Conservation (phyloP, 2,888 invertebrate genomes). For the Azorinus chamasolen region DNA sequence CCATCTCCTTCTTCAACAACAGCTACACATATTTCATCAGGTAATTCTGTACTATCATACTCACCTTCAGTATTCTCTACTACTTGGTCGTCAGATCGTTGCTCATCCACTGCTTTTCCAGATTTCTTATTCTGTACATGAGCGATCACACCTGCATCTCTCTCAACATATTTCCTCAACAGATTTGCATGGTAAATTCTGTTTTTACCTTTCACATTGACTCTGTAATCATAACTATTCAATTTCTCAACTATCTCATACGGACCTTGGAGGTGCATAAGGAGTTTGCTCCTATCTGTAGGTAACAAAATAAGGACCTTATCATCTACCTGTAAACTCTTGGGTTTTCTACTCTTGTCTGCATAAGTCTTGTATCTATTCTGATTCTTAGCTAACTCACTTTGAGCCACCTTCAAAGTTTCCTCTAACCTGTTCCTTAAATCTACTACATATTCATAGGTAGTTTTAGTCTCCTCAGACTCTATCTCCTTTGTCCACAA, state of each 20-base stretch:
- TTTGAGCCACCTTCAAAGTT: conserved; percentile 37
- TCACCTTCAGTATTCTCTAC: too few relatives aligned
- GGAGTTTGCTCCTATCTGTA: conserved; percentile 61
- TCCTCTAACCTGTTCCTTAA: conserved; percentile 48
- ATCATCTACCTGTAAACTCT: conserved; percentile 45
- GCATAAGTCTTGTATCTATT: conserved; percentile 40
- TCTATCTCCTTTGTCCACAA: background rate
- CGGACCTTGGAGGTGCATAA: conserved; percentile 58
- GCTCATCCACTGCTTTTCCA: too few relatives aligned
- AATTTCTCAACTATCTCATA: conserved; percentile 15
- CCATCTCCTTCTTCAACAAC: too few relatives aligned
- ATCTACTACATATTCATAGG: conserved; percentile 41
- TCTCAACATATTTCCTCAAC: conserved; percentile 34
- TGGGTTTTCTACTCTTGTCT: conserved; percentile 38
- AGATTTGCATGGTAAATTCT: conserved; percentile 51
- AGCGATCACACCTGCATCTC: conserved; percentile 4
- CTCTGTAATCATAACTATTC: too few relatives aligned
- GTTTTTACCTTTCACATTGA: conserved; percentile 28
- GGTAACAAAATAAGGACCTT: conserved; percentile 63
- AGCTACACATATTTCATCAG: too few relatives aligned
- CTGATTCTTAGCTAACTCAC: conserved; percentile 9
- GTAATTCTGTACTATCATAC: too few relatives aligned
- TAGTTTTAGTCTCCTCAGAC: background rate
- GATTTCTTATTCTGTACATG: too few relatives aligned
- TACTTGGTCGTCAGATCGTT: too few relatives aligned